Base-by-base conservation (phyloP, 2,888 invertebrate species). In the Laspeyria flexula region DNA sequence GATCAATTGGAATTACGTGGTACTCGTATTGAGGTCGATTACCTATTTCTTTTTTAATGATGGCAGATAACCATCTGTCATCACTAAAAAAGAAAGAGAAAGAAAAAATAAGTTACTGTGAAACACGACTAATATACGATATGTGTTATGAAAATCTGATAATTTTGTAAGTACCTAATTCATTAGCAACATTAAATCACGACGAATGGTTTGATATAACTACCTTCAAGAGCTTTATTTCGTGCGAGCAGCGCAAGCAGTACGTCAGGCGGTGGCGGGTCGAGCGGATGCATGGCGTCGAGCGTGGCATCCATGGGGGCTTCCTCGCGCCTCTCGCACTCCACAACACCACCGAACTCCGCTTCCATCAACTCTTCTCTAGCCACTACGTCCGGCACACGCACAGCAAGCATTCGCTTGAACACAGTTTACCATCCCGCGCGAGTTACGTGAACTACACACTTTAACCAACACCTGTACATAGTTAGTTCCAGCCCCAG, bases 171-270 rank as follows among this genome's bases (percentile, higher is more conserved):
- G n/a, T n/a, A n/a, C n/a, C n/a, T n/a, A n/a, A n/a, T n/a, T n/a
- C n/a, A n/a, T n/a, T n/a, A n/a, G n/a, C n/a, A n/a, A n/a, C n/a
- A n/a, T n/a, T 16, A 15, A 15, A 12, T 1, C 4, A 33, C 5
- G 4, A 15, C 15, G 3, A 27, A 43, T 18, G 35, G 9, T 16
- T n/a, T 29, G 9, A 31, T 27, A 37, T 37, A 35, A 18, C 13
- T 93, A 97, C 97, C 97, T 96, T 97, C 97, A 38, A 97, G 93
- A 55, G 96, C 95, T 88, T 97, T 97, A 88, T 97, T 97, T 81
- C 97, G 94, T 30, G 97, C 96, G 55, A 97, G 93, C 48, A 97
- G 93, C 9, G 97, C 97, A 39, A 97, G 93, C 45, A 97, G 93
- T 65, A 97, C 96, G 80, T 97, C 97, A 15, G 97, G 96, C 82